Base-by-base conservation (phyloP, 2,797 vertebrate genomes). In the Tokudaia tokunoshimensis region DNA sequence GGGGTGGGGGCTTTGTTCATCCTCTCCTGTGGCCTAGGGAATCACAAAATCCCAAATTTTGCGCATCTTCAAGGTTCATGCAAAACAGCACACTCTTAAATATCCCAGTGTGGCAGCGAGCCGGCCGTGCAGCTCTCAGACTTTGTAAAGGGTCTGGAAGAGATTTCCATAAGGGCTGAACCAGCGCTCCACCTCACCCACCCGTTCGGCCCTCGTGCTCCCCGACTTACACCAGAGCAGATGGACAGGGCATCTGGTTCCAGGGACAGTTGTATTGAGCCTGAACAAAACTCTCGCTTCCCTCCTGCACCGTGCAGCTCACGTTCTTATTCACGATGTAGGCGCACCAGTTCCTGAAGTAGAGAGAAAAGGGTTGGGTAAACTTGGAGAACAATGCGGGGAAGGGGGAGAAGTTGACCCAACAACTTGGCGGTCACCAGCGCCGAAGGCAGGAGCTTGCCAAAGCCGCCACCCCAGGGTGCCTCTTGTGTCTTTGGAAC, bases 261-360 rank as follows among this genome's bases (percentile, higher is more conserved):
- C 98, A 99, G 96, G 98, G 91, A 94, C 99, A 99, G 90, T 98
- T 97, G 96, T 99, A 96, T 96, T 99, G 99, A 24, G 99, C 99
- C 94, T 99, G 99, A 96, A 99, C 96, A 94, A 99, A 99, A 74
- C 98, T 99, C 98, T 99, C 99, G 13, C 99, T 98, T 80, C 99
- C 99, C 97, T 99, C 99, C 96, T 99, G 98, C 72, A 99, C 99
- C 2, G 99, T 99, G 89, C 99, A 99, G 98, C 99, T 99, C 98
- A 99, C 99, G 93, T 99, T 99, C 98, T 98, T 99, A 98, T 99
- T 99, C 98, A 99, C 99, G 1, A 99, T 99, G 97, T 99, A 99
- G 41, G 99, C 99, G 98, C 99, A 99, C 99, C 99, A 99, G 98
- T 99, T 99, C 98, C 99, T 99, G 95, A 84, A 63, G 63, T 55